These are phyloP conservation scores for Arbacia lixula DNA, from an alignment of 53 echinoderm and acorn worm genomes.

Conservation along the genomic window DNA sequence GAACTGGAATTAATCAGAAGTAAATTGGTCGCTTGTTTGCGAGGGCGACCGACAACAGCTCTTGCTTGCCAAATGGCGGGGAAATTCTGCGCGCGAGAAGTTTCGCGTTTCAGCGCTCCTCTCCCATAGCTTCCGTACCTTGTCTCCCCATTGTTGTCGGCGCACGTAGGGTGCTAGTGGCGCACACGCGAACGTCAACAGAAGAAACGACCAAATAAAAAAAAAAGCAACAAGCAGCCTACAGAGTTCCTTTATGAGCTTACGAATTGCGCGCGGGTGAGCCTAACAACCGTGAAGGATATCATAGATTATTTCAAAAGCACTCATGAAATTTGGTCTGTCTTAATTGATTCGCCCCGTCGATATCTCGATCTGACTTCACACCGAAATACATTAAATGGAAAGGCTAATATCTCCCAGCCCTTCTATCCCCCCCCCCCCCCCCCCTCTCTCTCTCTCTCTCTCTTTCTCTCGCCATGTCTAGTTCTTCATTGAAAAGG, in stretches of 20 bases:
- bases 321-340: conserved; percentile 33
- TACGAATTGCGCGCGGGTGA: conserved; percentile 20
- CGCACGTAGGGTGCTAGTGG: conserved; percentile 38
- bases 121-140: neutral
- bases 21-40: conserved; percentile 45
- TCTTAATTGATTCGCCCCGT: conserved; percentile 20
- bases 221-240: neutral
- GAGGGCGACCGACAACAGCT: neutral
- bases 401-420: neutral
- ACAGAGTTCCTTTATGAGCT: conserved; percentile 6
- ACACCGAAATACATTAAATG: conserved; percentile 22
- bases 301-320: conserved; percentile 14
- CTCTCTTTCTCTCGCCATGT: no score
- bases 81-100: neutral
- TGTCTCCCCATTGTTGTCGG: conserved; percentile 42
- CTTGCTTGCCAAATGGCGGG: conserved; percentile 35
- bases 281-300: conserved; percentile 21
- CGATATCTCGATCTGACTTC: conserved; percentile 36
- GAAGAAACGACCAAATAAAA: neutral
- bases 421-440: neutral
- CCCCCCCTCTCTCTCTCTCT: conserved; percentile 13
- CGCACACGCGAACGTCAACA: conserved; percentile 8
- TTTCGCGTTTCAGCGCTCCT: conserved; percentile 37
- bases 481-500: no score
- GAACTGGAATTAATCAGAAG: conserved; percentile 46